A percentile compares a stretch with the other conserved stretches of the same genome.
phyloP scores from a whole-genome alignment of 2,888 invertebrate genomes.

The Aphodius granarius region DNA sequence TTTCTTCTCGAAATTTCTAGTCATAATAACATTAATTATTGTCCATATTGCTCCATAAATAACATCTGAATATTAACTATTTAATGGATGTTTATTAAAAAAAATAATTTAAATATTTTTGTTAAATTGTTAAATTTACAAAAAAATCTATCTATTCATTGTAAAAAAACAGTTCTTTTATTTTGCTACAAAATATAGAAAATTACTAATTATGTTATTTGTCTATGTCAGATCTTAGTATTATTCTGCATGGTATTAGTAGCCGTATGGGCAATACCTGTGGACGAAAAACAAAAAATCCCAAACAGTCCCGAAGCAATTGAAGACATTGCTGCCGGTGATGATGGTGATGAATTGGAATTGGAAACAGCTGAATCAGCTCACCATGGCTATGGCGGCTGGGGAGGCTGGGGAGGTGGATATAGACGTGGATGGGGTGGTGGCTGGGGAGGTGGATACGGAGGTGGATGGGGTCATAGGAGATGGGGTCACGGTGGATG shows the following conservation, averaged over 20 bases:
- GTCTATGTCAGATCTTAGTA: not conserved
- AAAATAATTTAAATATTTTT: too few relatives aligned
- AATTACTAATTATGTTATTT: not conserved
- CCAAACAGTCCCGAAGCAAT: not conserved
- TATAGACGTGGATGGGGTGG: constrained; percentile 23
- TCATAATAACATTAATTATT: too few relatives aligned
- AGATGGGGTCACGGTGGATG: not conserved
- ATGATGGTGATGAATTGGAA: not conserved
- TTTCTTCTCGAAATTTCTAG: too few relatives aligned
- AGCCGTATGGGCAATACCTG: not conserved
- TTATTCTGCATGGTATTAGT: not conserved
- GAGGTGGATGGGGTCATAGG: constrained; percentile 17
- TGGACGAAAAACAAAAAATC: not conserved
- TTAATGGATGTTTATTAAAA: too few relatives aligned
- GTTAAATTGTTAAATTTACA: constrained; percentile 1
- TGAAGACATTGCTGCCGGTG: constrained; percentile 4
- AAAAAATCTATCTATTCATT: too few relatives aligned
- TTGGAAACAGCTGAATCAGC: constrained; percentile 19
- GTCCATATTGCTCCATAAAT: too few relatives aligned
- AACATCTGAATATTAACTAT: too few relatives aligned
- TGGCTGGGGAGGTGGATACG: constrained; percentile 19
- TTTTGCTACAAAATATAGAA: too few relatives aligned
- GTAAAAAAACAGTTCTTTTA: too few relatives aligned
- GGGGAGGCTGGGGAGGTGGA: constrained; percentile 23
- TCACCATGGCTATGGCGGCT: not conserved